Evolutionary conservation across 2,888 invertebrate species (phyloP), one percentile per base, ranked within the genome.

Genomic region (Drosophila prolongata): DNA sequence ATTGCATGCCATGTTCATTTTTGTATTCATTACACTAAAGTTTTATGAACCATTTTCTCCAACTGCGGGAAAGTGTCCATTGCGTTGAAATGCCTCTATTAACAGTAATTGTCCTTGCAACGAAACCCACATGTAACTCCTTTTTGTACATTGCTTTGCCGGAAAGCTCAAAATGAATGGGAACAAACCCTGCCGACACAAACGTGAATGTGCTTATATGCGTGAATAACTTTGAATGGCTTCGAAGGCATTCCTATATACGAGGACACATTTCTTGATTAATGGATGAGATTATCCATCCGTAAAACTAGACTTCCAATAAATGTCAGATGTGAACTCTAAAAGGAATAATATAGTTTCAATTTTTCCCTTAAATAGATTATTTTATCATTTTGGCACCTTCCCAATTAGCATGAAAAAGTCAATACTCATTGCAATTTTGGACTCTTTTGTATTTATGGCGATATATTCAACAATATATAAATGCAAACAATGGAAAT

Each of bases 91-190:
- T 62, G 46, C 35, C 37, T 54, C 42, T 8, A 47, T 49, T 42
- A 49, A 66, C 30, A 30, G 65, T 30, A 66, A 55, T 64, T 37
- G 42, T 53, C 37, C 27, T 16, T 40, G 14, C 40, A 40, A 64
- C 47, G 34, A 66, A 62, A 40, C 62, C 53, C 64, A 30, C 14
- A 30, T 30, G 30, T 27, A 47, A 30, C 14, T 40, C 14, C 40
- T 4, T 30, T 47, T 30, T 9, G n/a, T 3, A 14, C 9, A 10
- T 47, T 10, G 10, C 30, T 47, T 14, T 30, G 46, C 9, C 4
- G 27, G n/a, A 27, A n/a, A 9, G n/a, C 24, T 44, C 24, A 24
- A 24, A 24, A 24, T 24, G 4, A 24, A 24, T 24, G 24, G 24
- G 24, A 24, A 4, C 24, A 24, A 24, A 4, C 24, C 24, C 24